Base-by-base conservation (phyloP, 2,888 invertebrate genomes). In the Drosophila testacea region DNA sequence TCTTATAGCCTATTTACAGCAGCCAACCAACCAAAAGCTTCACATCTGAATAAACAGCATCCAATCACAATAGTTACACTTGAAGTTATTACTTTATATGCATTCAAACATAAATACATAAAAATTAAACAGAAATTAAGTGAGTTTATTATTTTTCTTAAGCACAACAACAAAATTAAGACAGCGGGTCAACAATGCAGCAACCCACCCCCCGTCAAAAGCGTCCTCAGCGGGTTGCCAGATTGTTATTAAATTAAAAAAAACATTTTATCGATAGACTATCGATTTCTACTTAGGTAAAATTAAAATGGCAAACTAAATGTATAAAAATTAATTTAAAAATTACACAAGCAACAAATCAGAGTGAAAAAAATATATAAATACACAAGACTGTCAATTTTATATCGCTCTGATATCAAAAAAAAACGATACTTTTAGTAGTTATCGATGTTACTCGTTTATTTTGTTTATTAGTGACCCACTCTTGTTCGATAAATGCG, bases 21-120 rank as follows among this genome's bases (percentile, higher is more conserved):
- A 56, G 28, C 16, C 52, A 52, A 39, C 46, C 66, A 73, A 62
- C 36, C 52, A 56, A 66, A 55, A 59, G 30, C 54, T 56, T 59
- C 16, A 52, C 44, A 64, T 51, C 41, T 27, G 6, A 22, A 10
- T 64, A 30, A n/a, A 51, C 69, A 55, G 46, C 56, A 69, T 70
- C 41, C 56, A 60, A n/a, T 39, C 34, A 52, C 28, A 38, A 48
- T 54, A 22, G 30, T 48, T 41, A 11, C 41, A 13, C n/a, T 48
- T 34, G 2, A 22, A 3, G 2, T 22, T 30, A 11, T n/a, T n/a
- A 28, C 34, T 34, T 11, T n/a, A 46, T 28, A 9, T n/a, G 13
- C 16, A 30, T 11, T 7, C n/a, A 6, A 9, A 52, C 39, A 28
- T n/a, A n/a, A 22, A 22, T 22, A 11, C 27, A n/a, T 28, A n/a